Evolutionary conservation across 2,888 invertebrate species (phyloP), one percentile per base, ranked within the genome.

Genomic region (Craniophora ligustri): DNA sequence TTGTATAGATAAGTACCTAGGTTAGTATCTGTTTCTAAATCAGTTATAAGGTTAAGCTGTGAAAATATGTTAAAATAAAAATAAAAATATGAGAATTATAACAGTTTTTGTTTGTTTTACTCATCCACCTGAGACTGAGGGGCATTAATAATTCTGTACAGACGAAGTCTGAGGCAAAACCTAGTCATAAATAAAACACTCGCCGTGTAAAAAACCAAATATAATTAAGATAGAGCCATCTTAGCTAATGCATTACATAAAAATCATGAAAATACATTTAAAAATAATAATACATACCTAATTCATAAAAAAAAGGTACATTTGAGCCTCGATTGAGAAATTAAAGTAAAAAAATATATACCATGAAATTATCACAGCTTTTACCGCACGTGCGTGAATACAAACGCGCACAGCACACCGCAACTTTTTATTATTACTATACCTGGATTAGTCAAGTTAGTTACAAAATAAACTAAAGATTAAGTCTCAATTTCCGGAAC

Each of bases 151-250:
- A n/a, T n/a, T n/a, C n/a, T n/a, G n/a, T n/a, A n/a, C n/a, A n/a
- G n/a, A n/a, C n/a, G n/a, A n/a, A n/a, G n/a, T n/a, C n/a, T n/a
- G n/a, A n/a, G n/a, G n/a, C n/a, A n/a, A n/a, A n/a, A n/a, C n/a
- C n/a, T n/a, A n/a, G n/a, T 13, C 14, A 1, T 18, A 13, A 69
- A 51, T 57, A 51, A 70, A 55, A 71, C 48, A 46, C 3, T 6
- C n/a, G 7, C 5, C 3, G 45, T 41, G 48, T 74, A 72, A 16
- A 74, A 72, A 72, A 67, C 26, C 58, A 50, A 61, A 57, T 74
- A 59, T 74, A 72, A 56, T 67, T 51, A 61, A n/a, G 36, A 57
- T 13, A 46, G 48, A 41, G 49, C 48, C n/a, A n/a, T n/a, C n/a
- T 18, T 49, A 61, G 67, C 53, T 38, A 56, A 59, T 58, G 57